These are phyloP conservation scores for Amblyopsis rosae DNA, from an alignment of 2,113 vertebrate species.

Conservation along the genomic window DNA sequence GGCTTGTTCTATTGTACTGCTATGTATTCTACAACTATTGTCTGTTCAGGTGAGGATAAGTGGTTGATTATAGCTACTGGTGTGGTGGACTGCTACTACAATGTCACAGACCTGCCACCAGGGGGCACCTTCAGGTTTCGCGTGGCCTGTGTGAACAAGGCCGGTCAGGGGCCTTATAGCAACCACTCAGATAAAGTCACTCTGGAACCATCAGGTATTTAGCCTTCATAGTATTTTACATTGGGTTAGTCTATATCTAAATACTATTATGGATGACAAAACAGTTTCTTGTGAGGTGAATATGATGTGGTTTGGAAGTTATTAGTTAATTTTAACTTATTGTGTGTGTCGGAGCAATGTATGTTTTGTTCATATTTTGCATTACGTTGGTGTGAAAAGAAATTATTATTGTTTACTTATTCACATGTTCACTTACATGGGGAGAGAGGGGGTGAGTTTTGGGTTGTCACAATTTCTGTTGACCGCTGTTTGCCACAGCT, in stretches of 20 bases:
- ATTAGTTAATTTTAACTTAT: neutral
- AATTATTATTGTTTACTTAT: too few species aligned
- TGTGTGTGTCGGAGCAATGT: too few species aligned
- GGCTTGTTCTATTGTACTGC: too few species aligned
- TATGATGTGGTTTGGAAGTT: neutral
- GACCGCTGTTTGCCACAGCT: too few species aligned
- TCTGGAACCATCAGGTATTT: slow-evolving; percentile 54
- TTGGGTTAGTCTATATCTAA: neutral
- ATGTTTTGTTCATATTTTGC: too few species aligned
- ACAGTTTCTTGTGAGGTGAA: neutral
- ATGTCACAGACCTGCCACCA: slow-evolving; percentile 82
- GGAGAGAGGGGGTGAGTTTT: too few species aligned
- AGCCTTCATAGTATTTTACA: neutral
- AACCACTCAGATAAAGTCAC: slow-evolving; percentile 79
- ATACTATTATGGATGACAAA: neutral
- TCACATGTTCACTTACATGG: too few species aligned
- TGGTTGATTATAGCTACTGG: slow-evolving; percentile 84
- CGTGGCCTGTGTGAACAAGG: slow-evolving; percentile 89
- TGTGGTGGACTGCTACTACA: slow-evolving; percentile 90
- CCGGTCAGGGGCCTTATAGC: slow-evolving; percentile 90
- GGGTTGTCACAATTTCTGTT: too few species aligned
- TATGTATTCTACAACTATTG: neutral
- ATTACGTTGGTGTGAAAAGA: too few species aligned
- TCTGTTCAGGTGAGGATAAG: slow-evolving; percentile 77
- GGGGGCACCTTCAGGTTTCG: slow-evolving; percentile 79